phyloP scores from a whole-genome alignment of 2,113 vertebrate genomes.

The Rattus rattus region DNA sequence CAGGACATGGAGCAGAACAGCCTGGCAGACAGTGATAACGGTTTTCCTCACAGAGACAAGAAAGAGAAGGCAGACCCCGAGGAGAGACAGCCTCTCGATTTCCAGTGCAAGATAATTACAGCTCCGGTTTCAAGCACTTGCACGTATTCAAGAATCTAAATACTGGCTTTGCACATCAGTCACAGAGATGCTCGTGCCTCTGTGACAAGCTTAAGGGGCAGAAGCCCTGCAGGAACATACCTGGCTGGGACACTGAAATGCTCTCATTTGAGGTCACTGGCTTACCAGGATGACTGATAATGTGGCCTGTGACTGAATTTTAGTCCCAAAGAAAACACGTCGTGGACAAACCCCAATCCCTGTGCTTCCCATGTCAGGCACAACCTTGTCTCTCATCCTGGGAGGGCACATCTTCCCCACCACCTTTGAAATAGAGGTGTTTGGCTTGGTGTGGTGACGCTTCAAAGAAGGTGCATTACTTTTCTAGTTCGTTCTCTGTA shows the following conservation, averaged over 20 bases:
- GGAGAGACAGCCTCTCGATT: constrained; percentile 27
- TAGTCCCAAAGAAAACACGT: neutral
- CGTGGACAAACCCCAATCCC: neutral
- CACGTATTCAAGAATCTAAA: constrained; percentile 62
- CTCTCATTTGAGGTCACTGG: neutral
- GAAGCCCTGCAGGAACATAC: neutral
- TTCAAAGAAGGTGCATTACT: neutral
- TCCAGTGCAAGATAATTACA: constrained; percentile 71
- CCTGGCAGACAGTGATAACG: constrained; percentile 41
- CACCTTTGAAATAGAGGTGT: neutral
- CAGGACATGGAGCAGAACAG: constrained; percentile 41
- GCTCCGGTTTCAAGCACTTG: constrained; percentile 62
- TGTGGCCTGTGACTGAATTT: neutral
- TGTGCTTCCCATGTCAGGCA: neutral
- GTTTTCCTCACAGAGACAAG: constrained; percentile 51
- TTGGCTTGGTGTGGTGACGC: neutral
- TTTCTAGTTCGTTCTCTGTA: constrained; percentile 39
- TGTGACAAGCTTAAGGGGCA: constrained; percentile 56
- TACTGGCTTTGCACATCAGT: constrained; percentile 64
- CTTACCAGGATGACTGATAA: constrained; percentile 29
- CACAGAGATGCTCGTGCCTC: constrained; percentile 65
- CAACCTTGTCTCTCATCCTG: neutral
- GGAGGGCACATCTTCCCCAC: neutral
- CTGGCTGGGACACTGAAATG: neutral
- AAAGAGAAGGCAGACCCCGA: neutral